These are phyloP conservation scores for Nyctibius bracteatus DNA, from an alignment of 2,113 vertebrate genomes.

Conservation along the genomic window DNA sequence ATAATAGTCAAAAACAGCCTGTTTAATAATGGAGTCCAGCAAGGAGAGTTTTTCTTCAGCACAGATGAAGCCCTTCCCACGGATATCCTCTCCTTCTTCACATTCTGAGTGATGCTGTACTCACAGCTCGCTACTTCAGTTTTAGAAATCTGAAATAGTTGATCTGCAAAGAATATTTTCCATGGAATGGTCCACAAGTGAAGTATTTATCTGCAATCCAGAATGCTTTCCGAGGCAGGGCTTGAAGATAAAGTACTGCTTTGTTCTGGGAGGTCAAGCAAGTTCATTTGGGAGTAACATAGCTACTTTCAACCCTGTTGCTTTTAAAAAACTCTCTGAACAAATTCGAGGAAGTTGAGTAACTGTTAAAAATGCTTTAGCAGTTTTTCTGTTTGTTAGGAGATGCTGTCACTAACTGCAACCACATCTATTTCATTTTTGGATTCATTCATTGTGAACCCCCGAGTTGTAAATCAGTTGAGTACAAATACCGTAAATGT, in stretches of 20 bases:
- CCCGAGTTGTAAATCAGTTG: neutral
- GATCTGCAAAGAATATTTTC: neutral
- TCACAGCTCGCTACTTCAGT: neutral
- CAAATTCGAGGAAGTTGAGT: neutral
- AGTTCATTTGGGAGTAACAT: neutral
- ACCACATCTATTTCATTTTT: neutral
- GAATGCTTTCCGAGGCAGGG: neutral
- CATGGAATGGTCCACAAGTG: neutral
- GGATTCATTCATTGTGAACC: neutral
- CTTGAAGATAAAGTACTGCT: conserved; percentile 15
- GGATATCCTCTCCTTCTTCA: neutral
- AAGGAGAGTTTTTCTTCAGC: neutral
- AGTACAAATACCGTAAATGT: neutral
- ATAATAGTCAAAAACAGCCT: neutral
- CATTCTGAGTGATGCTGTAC: accelerated
- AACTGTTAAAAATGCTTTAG: neutral
- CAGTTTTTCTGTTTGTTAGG: neutral
- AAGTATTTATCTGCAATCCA: conserved; percentile 14
- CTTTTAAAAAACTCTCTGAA: neutral
- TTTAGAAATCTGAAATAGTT: neutral
- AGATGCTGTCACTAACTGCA: neutral
- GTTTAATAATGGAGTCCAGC: neutral
- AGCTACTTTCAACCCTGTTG: neutral
- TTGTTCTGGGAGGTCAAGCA: conserved; percentile 30
- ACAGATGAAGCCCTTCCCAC: neutral